These are phyloP conservation scores for Etheostoma spectabile DNA, from an alignment of 2,113 vertebrate species.

Conservation along the genomic window DNA sequence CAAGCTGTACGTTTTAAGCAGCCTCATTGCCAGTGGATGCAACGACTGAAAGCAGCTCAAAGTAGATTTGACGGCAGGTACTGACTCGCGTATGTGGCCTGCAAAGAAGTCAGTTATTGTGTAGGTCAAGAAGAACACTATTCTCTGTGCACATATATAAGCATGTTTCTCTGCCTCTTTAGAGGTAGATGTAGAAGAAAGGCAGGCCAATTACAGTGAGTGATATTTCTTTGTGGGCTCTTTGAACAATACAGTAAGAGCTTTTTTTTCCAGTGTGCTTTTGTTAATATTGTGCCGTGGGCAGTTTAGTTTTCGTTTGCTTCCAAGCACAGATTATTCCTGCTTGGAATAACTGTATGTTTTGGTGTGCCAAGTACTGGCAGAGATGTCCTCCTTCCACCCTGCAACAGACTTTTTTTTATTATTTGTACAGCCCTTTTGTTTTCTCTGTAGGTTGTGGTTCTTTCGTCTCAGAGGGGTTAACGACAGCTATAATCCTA, in stretches of 20 bases:
- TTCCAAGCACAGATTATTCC: conserved; percentile 51
- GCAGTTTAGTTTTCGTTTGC: conserved; percentile 47
- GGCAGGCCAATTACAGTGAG: conserved; percentile 42
- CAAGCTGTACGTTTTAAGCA: conserved; percentile 13
- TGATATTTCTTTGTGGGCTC: conserved; percentile 44
- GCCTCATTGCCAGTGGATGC: neutral
- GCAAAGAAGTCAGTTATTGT: conserved; percentile 38
- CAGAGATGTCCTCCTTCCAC: conserved; percentile 13
- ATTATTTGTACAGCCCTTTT: neutral
- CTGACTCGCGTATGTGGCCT: conserved; percentile 3
- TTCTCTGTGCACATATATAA: conserved; percentile 21
- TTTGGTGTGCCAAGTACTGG: conserved; percentile 10
- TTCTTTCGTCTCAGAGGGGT: conserved; percentile 43
- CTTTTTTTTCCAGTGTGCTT: conserved; percentile 20
- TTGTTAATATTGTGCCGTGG: conserved; percentile 36
- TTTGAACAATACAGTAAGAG: conserved; percentile 23
- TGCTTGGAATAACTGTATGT: conserved; percentile 44
- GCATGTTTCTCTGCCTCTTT: conserved; percentile 27
- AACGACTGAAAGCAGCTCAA: conserved; percentile 30
- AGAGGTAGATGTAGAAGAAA: conserved; percentile 39
- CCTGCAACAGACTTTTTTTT: neutral
- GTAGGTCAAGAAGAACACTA: neutral
- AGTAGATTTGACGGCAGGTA: conserved; percentile 40
- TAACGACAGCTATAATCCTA: conserved; percentile 65
- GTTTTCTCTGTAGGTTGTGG: conserved; percentile 24